Evolutionary conservation across 2,797 vertebrate species (phyloP).

Genomic region (Cirrhinus mrigala): DNA sequence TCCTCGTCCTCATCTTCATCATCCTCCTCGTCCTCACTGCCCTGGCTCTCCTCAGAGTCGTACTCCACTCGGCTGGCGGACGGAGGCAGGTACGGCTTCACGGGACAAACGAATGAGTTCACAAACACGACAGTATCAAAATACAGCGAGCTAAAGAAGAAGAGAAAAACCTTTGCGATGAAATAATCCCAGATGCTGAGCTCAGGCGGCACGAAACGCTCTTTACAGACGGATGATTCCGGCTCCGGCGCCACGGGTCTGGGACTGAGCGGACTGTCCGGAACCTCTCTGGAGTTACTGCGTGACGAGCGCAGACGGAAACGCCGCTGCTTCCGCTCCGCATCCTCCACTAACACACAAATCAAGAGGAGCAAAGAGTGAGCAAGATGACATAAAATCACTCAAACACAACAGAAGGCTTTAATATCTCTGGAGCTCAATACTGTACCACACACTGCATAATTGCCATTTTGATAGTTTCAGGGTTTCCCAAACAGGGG

Average conservation of each 20-base stretch:
- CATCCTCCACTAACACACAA: slow-evolving; percentile 66
- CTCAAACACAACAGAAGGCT: slow-evolving; percentile 27
- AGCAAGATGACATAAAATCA: too few relatives aligned
- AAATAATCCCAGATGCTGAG: slow-evolving; percentile 99
- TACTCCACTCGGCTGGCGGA: slow-evolving; percentile 87
- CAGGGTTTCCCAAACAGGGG: too few relatives aligned
- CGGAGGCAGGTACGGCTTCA: slow-evolving; percentile 85
- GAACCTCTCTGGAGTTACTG: slow-evolving; percentile 78
- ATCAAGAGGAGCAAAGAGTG: neutral
- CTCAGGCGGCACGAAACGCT: slow-evolving; percentile 93
- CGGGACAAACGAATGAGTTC: slow-evolving; percentile 2
- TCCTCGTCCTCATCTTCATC: slow-evolving; percentile 74
- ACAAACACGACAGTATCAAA: neutral
- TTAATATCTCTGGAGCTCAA: slow-evolving; percentile 57
- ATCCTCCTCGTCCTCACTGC: slow-evolving; percentile 84
- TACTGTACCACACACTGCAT: neutral
- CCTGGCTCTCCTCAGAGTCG: slow-evolving; percentile 95
- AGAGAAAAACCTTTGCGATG: slow-evolving; percentile 88
- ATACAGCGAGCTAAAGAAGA: neutral
- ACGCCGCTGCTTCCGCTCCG: slow-evolving; percentile 81
- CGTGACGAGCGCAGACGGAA: slow-evolving; percentile 82
- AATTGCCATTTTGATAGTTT: too few relatives aligned
- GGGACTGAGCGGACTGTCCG: slow-evolving; percentile 72
- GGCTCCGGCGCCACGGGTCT: slow-evolving; percentile 75
- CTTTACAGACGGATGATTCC: slow-evolving; percentile 80